phyloP scores from a whole-genome alignment of 2,888 invertebrate species.

The Rhimphoctona megacephalus region DNA sequence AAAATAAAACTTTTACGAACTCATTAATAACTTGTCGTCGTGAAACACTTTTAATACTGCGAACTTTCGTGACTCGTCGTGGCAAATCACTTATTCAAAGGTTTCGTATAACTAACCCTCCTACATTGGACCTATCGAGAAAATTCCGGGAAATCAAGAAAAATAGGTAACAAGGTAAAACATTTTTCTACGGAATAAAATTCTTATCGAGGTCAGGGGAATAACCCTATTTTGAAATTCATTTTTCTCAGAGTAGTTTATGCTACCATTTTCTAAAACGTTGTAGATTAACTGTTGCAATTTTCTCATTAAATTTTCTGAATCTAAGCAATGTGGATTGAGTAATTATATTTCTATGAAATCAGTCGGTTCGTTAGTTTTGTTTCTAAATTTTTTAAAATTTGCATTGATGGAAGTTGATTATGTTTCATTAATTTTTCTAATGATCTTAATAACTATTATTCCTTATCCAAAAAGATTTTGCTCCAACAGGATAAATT shows the following conservation, averaged over 20 bases:
- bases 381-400: not conserved
- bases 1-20: not conserved
- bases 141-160: constrained; percentile 35
- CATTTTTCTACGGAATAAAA: constrained; percentile 12
- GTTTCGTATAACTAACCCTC: constrained; percentile 8
- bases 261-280: not conserved
- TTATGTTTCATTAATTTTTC: not conserved
- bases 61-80: constrained; percentile 22
- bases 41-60: constrained; percentile 32
- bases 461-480: not conserved
- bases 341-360: not conserved
- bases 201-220: not conserved
- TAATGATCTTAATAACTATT: not conserved
- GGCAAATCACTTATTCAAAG: constrained; percentile 36
- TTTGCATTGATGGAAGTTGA: not conserved
- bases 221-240: not conserved
- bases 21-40: constrained; percentile 8
- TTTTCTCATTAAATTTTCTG: not conserved
- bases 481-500: not conserved
- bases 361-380: not conserved
- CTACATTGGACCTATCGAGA: constrained; percentile 23
- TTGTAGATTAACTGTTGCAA: not conserved
- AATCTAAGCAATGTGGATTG: not conserved
- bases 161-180: not conserved
- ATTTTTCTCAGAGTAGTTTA: not conserved